Evolutionary conservation across 2,888 invertebrate species (phyloP), one percentile per base, ranked within the genome.

Genomic region (Caenorhabditis imperialis): DNA sequence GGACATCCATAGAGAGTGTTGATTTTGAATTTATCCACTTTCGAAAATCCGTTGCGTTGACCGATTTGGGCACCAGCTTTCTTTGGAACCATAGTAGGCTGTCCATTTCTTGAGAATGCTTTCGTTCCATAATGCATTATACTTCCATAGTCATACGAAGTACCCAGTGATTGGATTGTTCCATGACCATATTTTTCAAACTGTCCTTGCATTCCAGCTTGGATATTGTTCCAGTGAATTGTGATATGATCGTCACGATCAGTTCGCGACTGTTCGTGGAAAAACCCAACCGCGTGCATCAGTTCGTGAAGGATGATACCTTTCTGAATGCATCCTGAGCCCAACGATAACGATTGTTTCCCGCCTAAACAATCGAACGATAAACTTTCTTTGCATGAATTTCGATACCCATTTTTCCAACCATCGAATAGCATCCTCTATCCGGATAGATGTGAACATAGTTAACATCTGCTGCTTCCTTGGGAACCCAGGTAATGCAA

Each of bases 271-370:
- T 83, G 82, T 33, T 84, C 82, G 60, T 87, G 87, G 79, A 88
- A 87, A 65, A 87, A 87, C 22, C 87, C 87, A 25, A 86, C 85
- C 1, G 86, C 86, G 60, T 88, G 87, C 86, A 87, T 87, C 73
- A 87, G 42, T 37, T 84, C 83, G 71, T 87, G 87, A 20, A 87
- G 83, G 67, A 88, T 86, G 69, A 86, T 87, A 35, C 87, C 87
- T 51, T 86, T 87, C 63, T 88, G 86, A 20, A 87, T 85, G 75
- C 87, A 87, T 22, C 87, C 87, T 8, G 82, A 85, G 0, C 86
- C 87, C 14, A 87, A 78, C 2, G 86, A 86, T 20, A 87, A 69
- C 7, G 79, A 76, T 72, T 82, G 87, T 54, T 71, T 84, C 44
- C 73, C 86, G 38, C 77, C 86, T 86, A 10, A 23, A 37, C 16